A percentile compares a stretch with the other conserved stretches of the same genome.
These are phyloP conservation scores for Miniopterus natalensis DNA, from an alignment of 2,113 vertebrate genomes.

Conservation along the genomic window DNA sequence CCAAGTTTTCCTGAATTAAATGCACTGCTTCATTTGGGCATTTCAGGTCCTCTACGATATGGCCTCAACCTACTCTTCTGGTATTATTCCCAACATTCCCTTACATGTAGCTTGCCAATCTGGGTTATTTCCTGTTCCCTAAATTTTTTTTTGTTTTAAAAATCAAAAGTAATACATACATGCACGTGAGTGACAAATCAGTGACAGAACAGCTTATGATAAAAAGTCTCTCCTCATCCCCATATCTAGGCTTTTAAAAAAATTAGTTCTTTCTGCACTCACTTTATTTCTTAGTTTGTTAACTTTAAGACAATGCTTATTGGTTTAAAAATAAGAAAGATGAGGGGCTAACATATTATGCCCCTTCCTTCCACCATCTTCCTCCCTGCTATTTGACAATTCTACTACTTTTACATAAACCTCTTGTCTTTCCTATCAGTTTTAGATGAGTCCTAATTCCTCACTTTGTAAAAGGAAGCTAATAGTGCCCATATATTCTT, in stretches of 20 bases:
- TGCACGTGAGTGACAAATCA: slow-evolving; percentile 17
- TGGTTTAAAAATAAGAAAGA: slow-evolving; percentile 48
- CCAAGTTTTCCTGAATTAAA: slow-evolving; percentile 45
- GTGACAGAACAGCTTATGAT: slow-evolving; percentile 14
- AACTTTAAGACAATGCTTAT: slow-evolving; percentile 54
- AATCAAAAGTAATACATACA: slow-evolving; percentile 52
- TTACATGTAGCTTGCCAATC: not conserved
- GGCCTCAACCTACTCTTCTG: not conserved
- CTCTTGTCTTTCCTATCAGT: not conserved
- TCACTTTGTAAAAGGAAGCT: slow-evolving; percentile 34
- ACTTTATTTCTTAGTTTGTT: slow-evolving; percentile 45
- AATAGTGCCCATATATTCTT: not conserved
- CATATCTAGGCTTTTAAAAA: not conserved
- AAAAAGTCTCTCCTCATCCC: not conserved
- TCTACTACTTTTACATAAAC: slow-evolving; percentile 42
- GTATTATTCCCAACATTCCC: slow-evolving; percentile 14
- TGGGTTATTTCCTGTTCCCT: slow-evolving; percentile 38
- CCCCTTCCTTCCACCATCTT: not conserved
- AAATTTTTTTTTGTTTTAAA: slow-evolving; percentile 28
- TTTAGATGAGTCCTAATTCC: slow-evolving; percentile 36
- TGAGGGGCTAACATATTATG: slow-evolving; percentile 7
- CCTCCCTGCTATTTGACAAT: not conserved
- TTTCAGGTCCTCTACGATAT: not conserved
- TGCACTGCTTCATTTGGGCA: not conserved
- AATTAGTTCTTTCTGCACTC: slow-evolving; percentile 12